These are phyloP conservation scores for Darevskia mixta DNA, from an alignment of 2,797 vertebrate species.

Conservation along the genomic window DNA sequence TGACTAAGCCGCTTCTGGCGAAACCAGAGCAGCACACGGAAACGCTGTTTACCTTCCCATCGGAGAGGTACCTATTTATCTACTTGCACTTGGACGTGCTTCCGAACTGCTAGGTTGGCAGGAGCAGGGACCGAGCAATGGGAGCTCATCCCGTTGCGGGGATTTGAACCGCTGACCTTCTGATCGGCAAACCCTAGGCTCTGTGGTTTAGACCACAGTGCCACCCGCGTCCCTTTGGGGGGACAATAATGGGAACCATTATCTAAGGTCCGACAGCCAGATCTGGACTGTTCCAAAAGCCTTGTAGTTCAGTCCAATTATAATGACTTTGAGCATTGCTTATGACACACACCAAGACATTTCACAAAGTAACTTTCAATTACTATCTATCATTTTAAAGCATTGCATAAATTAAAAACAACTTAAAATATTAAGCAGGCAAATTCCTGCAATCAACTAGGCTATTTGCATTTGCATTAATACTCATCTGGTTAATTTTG, in stretches of 20 bases:
- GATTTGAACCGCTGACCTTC: too few species aligned
- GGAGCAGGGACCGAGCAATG: too few species aligned
- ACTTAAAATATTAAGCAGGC: conserved; percentile 12
- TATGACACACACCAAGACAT: conserved; percentile 8
- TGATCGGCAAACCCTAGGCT: too few species aligned
- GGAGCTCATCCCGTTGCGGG: too few species aligned
- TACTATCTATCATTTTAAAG: conserved; percentile 37
- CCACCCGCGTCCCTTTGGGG: too few species aligned
- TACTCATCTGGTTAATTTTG: conserved; percentile 28
- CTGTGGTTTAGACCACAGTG: too few species aligned
- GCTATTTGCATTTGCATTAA: conserved; percentile 29
- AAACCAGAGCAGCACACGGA: too few species aligned
- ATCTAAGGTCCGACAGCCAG: background rate
- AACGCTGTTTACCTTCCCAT: too few species aligned
- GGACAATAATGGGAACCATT: background rate
- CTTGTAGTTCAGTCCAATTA: background rate
- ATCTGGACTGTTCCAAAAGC: background rate
- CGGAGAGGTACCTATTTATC: too few species aligned
- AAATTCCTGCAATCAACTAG: conserved; percentile 30
- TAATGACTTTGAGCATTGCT: background rate
- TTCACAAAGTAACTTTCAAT: conserved; percentile 44
- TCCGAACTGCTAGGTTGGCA: too few species aligned
- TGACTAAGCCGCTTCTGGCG: too few species aligned
- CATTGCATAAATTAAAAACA: conserved; percentile 52
- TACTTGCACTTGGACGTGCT: too few species aligned